Evolutionary conservation across 2,113 vertebrate genomes (phyloP), one percentile per base, ranked within the genome.

Genomic region (Platysternon megacephalum): DNA sequence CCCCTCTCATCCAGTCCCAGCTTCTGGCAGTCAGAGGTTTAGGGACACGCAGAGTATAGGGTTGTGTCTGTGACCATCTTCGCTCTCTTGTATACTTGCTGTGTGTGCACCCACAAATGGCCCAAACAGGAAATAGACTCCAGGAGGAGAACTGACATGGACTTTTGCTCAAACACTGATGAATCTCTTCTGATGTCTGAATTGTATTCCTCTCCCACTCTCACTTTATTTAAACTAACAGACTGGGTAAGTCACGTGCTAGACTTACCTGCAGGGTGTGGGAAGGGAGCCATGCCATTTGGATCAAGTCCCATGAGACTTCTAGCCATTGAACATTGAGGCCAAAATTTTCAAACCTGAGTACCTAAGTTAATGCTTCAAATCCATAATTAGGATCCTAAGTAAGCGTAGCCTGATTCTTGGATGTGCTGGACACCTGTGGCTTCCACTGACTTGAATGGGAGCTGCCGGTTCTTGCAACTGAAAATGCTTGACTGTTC

Each of bases 241-340:
- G 96, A 95, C 95, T 97, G 95, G 94, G 93, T 91, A 97, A 96
- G 94, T 93, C 91, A 89, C 91, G 92, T 97, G 96, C 89, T 68
- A 89, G 96, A 90, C 96, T 97, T 97, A 97, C 96, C 97, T 97
- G 96, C 96, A 79, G 96, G 97, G 93, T 90, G 89, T 56, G 93
- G 93, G 95, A 87, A 96, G 90, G 96, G 32, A 95, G 91, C 95
- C 56, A 74, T 94, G 96, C 96, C 93, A 85, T 95, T 97, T 97
- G 95, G 96, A 95, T 84, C 94, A 5, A 35, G 95, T 97, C 95
- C 96, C 86, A 81, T 92, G 90, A 96, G 94, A 88, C 51, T 24
- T 95, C 92, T 56, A 92, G 92, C 85, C 1, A 1, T 90, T 87
- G 90, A 89, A 96, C 0, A 0, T 79, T 74, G 51, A 87, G 92